These are phyloP conservation scores for Gymnoscelis rufifasciata DNA, from an alignment of 2,888 invertebrate species.

Conservation along the genomic window DNA sequence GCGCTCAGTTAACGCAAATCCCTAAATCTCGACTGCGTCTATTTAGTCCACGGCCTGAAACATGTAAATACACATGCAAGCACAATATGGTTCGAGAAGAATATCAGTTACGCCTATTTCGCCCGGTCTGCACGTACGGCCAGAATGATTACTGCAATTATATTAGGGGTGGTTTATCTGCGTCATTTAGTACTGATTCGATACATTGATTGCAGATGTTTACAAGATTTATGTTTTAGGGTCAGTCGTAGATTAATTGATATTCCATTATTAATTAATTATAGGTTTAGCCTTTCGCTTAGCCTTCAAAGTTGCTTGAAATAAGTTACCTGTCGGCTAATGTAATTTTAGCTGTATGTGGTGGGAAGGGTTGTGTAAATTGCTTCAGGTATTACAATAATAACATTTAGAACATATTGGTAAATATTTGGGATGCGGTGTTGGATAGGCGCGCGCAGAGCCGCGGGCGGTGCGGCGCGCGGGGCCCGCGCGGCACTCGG, in stretches of 20 bases:
- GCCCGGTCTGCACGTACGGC: constrained; percentile 2
- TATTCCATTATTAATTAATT: constrained; percentile 1
- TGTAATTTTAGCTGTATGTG: background rate
- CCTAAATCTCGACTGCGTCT: constrained; percentile 16
- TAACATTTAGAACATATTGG: constrained; percentile 41
- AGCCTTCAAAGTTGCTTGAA: background rate
- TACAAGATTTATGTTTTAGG: constrained; percentile 4
- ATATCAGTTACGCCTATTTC: background rate
- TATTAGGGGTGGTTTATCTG: constrained; percentile 11
- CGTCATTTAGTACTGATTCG: constrained; percentile 10
- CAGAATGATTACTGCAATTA: constrained; percentile 17
- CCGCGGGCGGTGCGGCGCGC: constrained; percentile 57
- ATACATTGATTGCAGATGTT: constrained; percentile 19
- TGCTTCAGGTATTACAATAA: constrained; percentile 13
- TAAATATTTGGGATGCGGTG: constrained; percentile 44
- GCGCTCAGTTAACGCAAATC: constrained; percentile 21
- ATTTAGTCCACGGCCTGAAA: constrained; percentile 7
- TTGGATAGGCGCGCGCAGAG: constrained; percentile 69
- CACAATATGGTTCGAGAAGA: background rate
- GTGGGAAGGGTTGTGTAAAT: constrained; percentile 7
- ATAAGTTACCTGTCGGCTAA: background rate
- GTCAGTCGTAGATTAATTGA: constrained; percentile 8
- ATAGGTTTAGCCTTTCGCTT: background rate
- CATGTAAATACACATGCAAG: constrained; percentile 5
- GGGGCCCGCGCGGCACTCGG: constrained; percentile 44